Percentiles rank a stretch among this genome's conserved stretches.
Evolutionary conservation across 1,140 invertebrate species (phyloP).

Genomic region (Ceratina australensis): DNA sequence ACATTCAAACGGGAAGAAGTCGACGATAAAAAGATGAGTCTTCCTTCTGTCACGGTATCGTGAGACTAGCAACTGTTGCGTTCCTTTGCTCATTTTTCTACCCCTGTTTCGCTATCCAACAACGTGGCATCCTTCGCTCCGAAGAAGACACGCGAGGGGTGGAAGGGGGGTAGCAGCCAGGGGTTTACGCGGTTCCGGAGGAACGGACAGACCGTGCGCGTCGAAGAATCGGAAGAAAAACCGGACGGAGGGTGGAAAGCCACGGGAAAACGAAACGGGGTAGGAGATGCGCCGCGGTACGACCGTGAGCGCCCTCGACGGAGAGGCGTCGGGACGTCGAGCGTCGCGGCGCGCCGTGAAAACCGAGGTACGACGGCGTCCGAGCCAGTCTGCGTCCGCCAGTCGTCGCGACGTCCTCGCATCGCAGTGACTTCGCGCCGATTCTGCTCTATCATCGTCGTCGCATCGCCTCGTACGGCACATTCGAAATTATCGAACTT

Average conservation of each 20-base stretch:
- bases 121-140: not conserved
- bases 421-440: constrained; percentile 19
- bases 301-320: constrained; percentile 61
- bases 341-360: constrained; percentile 64
- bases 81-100: constrained; percentile 47
- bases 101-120: not conserved
- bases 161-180: no score
- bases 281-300: constrained; percentile 4
- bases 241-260: constrained; percentile 38
- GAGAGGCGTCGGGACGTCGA: constrained; percentile 62
- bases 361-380: constrained; percentile 41
- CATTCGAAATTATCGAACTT: no score
- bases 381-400: constrained; percentile 73
- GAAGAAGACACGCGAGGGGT: not conserved
- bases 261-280: constrained; percentile 42
- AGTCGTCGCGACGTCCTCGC: constrained; percentile 68
- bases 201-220: constrained; percentile 29
- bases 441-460: not conserved
- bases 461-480: constrained; percentile 22
- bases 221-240: constrained; percentile 58
- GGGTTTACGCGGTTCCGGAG: not conserved
- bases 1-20: constrained; percentile 4
- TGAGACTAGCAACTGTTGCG: constrained; percentile 43
- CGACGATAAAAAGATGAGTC: constrained; percentile 16
- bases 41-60: constrained; percentile 1